These are phyloP conservation scores for Tringa solitaria DNA, from an alignment of 2,113 vertebrate species.

Conservation along the genomic window DNA sequence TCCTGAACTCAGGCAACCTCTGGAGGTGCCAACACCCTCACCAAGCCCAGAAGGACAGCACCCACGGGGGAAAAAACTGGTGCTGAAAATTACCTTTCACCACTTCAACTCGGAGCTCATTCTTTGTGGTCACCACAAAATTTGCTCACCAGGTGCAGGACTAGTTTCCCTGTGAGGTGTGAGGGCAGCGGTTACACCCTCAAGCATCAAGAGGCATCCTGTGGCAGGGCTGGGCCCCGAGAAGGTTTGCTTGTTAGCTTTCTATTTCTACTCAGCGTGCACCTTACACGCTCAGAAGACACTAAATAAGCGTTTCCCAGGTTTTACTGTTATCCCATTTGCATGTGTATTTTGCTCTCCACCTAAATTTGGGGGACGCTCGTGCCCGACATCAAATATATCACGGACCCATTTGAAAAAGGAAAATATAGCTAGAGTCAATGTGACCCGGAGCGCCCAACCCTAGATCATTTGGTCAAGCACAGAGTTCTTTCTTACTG, in stretches of 20 bases:
- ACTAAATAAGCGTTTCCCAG: background rate
- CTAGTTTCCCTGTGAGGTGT: background rate
- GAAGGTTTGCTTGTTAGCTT: background rate
- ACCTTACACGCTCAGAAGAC: background rate
- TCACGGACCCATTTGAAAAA: background rate
- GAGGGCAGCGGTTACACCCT: background rate
- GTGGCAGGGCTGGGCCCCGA: background rate
- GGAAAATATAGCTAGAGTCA: background rate
- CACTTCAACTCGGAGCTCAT: background rate
- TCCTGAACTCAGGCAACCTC: background rate
- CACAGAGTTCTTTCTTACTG: background rate
- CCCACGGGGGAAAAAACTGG: rapidly evolving
- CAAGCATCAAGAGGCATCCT: background rate
- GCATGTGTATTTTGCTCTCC: background rate
- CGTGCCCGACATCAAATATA: background rate
- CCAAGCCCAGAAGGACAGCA: background rate
- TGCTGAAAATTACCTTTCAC: background rate
- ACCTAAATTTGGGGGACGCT: background rate
- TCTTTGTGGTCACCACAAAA: background rate
- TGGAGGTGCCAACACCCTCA: background rate
- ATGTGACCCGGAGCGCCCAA: background rate
- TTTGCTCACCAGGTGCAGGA: background rate
- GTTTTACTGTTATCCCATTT: background rate
- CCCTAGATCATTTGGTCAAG: background rate
- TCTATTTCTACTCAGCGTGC: background rate